Base-by-base conservation (phyloP, 1,140 invertebrate genomes). In the Drosophila kikkawai region DNA sequence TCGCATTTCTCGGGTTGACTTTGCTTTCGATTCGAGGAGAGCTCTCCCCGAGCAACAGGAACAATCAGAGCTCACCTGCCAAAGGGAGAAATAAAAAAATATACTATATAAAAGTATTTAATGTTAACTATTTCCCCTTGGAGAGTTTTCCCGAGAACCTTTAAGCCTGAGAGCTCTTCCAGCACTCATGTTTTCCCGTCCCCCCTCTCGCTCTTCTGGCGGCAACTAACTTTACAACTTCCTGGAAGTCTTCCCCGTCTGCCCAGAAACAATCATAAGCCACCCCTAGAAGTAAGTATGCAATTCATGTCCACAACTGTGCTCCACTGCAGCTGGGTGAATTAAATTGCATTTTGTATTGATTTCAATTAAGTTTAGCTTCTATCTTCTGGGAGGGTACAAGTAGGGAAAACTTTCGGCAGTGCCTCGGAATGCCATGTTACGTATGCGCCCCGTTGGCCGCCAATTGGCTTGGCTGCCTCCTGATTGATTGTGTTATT, bases 331-430 rank as follows among this genome's bases (percentile, higher is more conserved):
- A 34, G 17, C 29, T 39, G 48, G 42, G 15, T 55, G 78, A 80
- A 65, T 80, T 80, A 63, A 56, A 80, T 80, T 80, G 70, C 79
- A 80, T 69, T 80, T 80, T 75, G 79, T 80, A 80, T 80, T 80
- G 78, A 80, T 80, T 80, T 64, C 79, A 80, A 80, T 80, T 80
- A 80, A 56, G 79, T 60, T 74, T 57, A 22, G 19, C 50, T 61
- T 57, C 19, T 48, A 15, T 50, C 22, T 37, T 3, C 6, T 22
- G 6, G 0, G 44, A 6, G 9, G 3, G 1, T 22, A 26, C 32
- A 12, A 12, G 19, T 0, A 19, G 60, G n/a, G 37, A 44, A 44
- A 66, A 63, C 55, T 58, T 71, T 71, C n/a, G 29, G n/a, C 12
- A 53, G 29, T 57, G 37, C 36, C 42, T 13, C 13, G 45, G 13